A percentile compares a stretch with the other conserved stretches of the same genome.
These are phyloP conservation scores for Melanostoma scalare DNA, from an alignment of 2,888 invertebrate genomes.

Conservation along the genomic window DNA sequence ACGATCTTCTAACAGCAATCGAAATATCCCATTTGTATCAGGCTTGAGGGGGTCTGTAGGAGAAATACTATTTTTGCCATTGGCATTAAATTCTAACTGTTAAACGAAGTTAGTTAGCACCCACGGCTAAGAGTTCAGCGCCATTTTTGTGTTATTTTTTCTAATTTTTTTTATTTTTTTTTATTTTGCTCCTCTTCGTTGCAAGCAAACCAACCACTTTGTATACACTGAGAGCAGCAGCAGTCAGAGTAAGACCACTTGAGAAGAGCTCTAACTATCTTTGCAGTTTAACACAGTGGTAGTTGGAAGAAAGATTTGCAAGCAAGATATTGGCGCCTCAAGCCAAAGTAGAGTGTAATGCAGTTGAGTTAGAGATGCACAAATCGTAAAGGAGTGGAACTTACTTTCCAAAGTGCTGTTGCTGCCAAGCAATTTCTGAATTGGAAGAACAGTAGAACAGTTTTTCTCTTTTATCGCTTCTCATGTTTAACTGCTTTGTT, in stretches of 20 bases:
- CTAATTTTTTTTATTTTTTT: not conserved
- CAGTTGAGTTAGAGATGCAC: conserved; percentile 21
- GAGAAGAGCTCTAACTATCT: conserved; percentile 44
- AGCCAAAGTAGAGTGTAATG: conserved; percentile 45
- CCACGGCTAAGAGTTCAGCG: conserved; percentile 69
- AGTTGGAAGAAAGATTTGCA: conserved; percentile 31
- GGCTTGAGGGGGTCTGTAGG: not conserved
- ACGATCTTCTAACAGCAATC: conserved; percentile 39
- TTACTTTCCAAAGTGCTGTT: conserved; percentile 52
- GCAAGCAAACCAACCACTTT: conserved; percentile 21
- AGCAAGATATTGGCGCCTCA: conserved; percentile 53
- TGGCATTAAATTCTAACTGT: conserved; percentile 73
- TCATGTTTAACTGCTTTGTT: not conserved
- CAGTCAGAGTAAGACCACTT: conserved; percentile 20
- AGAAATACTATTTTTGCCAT: conserved; percentile 39
- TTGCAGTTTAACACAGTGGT: conserved; percentile 29
- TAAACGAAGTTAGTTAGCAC: conserved; percentile 72
- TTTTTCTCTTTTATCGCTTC: conserved; percentile 9
- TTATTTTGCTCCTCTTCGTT: too few relatives aligned
- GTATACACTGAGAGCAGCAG: not conserved
- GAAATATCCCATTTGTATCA: conserved; percentile 36
- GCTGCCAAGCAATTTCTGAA: conserved; percentile 46
- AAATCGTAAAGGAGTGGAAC: conserved; percentile 27
- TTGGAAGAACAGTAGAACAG: conserved; percentile 33
- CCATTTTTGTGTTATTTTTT: conserved; percentile 18